A percentile compares a stretch with the other conserved stretches of the same genome.
phyloP scores from a whole-genome alignment of 2,888 invertebrate genomes.

The Cremastinae sp. region DNA sequence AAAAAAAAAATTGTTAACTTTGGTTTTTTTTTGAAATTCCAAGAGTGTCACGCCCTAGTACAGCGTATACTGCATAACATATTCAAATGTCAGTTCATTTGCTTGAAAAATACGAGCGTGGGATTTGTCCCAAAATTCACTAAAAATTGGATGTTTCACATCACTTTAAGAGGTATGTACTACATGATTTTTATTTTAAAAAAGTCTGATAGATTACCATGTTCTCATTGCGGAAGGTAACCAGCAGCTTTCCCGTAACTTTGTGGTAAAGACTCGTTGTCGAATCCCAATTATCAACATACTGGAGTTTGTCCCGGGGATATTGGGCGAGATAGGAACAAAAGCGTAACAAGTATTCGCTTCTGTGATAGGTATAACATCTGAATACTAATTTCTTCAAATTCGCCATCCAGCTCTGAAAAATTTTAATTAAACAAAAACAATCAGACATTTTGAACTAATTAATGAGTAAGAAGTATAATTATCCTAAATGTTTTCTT shows the following conservation, averaged over 20 bases:
- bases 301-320: conserved; percentile 85
- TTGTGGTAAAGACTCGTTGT: conserved; percentile 88
- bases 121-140: too few species aligned
- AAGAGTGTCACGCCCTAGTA: too few species aligned
- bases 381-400: conserved; percentile 85
- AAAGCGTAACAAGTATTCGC: conserved; percentile 86
- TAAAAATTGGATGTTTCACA: too few species aligned
- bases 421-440: conserved; percentile 51
- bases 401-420: conserved; percentile 83
- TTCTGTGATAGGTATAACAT: conserved; percentile 88
- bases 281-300: conserved; percentile 87
- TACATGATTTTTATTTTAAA: too few species aligned
- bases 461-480: conserved; percentile 12
- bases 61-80: too few species aligned
- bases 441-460: too few species aligned
- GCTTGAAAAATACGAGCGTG: too few species aligned
- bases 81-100: too few species aligned
- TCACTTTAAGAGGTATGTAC: too few species aligned
- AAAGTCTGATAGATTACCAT: conserved; percentile 80
- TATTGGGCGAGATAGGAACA: conserved; percentile 86
- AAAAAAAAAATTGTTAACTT: too few species aligned
- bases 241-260: conserved; percentile 85
- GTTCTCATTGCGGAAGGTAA: conserved; percentile 89
- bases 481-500: not conserved
- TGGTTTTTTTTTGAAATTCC: too few species aligned